Evolutionary conservation across 2,888 invertebrate genomes (phyloP).

Genomic region (Chaitophorus viminalis): DNA sequence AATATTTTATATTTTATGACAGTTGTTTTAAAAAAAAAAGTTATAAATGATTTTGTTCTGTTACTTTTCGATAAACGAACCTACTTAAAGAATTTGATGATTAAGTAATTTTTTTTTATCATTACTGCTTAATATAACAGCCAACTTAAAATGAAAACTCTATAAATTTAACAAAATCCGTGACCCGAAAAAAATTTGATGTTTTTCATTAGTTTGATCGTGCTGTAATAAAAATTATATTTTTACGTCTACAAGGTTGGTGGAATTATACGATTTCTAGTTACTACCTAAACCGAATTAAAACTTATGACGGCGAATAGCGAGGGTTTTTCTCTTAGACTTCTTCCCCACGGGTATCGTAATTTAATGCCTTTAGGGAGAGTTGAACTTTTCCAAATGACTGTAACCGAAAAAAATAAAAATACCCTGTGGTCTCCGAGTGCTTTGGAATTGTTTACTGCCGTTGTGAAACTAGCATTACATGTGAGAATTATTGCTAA

Average conservation of each 20-base stretch:
- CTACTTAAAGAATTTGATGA: neutral
- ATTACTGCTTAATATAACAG: neutral
- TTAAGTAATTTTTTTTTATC: neutral
- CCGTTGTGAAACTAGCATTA: neutral
- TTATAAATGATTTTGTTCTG: neutral
- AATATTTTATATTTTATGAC: neutral
- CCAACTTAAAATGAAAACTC: neutral
- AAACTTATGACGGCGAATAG: slow-evolving; percentile 15
- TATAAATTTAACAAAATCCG: neutral
- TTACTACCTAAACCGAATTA: slow-evolving; percentile 16
- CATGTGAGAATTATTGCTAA: slow-evolving; percentile 12
- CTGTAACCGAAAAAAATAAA: slow-evolving; percentile 16
- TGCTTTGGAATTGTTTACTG: slow-evolving; percentile 32
- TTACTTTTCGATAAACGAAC: neutral
- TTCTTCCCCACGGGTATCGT: neutral
- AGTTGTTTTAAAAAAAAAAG: neutral
- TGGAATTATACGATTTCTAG: neutral
- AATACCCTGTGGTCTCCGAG: slow-evolving; percentile 1
- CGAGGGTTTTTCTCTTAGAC: neutral
- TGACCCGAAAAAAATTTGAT: neutral
- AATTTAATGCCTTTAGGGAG: slow-evolving; percentile 16
- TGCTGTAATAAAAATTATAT: neutral
- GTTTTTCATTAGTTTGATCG: neutral
- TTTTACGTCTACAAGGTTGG: neutral
- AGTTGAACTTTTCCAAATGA: slow-evolving; percentile 31